Base-by-base conservation (phyloP, 2,888 invertebrate genomes). In the Nemapogon koenigi region DNA sequence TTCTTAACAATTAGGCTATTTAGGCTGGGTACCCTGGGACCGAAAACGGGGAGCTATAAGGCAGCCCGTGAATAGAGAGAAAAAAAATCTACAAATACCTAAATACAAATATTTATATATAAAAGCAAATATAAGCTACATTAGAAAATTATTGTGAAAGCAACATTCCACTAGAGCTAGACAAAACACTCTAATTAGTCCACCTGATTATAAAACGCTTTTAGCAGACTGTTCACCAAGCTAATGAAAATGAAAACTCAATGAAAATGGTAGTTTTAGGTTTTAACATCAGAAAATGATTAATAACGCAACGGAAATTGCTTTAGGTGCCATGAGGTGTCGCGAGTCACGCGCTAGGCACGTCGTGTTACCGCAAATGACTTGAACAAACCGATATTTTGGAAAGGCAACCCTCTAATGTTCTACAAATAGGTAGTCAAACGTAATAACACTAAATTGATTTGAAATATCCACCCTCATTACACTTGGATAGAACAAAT, bases 321-420 rank as follows among this genome's bases (percentile, higher is more conserved):
- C 53, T 49, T 50, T 52, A 54, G 48, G 40, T 41, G 48, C 43
- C 51, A 45, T 19, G 19, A 19, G 47, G 50, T 48, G 46, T 37
- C 45, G 51, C 59, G 39, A 67, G 66, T 71, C 69, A 72, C 59
- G 69, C 54, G 59, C 68, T 49, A 64, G 69, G 68, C 52, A 68
- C 68, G 35, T 56, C 50, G 50, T 63, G 66, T 60, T 57, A 69
- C 67, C 8, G 37, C 28, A 37, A 38, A 30, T 38, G 30, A 30
- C 30, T 38, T 19, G 38, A 17, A 33, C 33, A 33, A 33, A 33
- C 33, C 33, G 33, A 33, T 11, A 33, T 33, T n/a, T 19, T 33
- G 31, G 16, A 31, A 16, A 6, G 6, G 10, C 22, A 22, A 10
- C 6, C 22, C 22, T 22, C 22, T 22, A 22, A 22, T 22, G 22